Conservation (phyloP, 1,140 invertebrate species). For the Triops cancriformis region DNA sequence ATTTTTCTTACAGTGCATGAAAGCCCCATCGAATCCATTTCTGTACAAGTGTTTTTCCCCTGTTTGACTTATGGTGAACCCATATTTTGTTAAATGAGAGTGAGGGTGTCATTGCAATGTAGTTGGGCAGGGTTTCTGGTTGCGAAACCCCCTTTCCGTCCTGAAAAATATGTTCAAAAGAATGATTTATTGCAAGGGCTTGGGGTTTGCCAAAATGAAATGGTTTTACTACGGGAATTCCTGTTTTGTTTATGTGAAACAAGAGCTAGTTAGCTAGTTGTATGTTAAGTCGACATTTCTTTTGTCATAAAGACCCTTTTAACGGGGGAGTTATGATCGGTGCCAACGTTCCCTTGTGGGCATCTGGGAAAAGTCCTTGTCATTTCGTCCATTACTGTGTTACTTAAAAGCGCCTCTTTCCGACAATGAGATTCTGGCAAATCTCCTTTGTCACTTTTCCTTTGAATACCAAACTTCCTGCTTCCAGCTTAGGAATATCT, state of each 20-base stretch:
- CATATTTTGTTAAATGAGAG: too few species aligned
- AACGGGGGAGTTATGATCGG: not conserved
- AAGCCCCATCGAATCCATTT: too few species aligned
- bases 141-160: too few species aligned
- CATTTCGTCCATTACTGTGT: not conserved
- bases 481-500: not conserved
- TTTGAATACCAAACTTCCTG: conserved; percentile 1
- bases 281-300: not conserved
- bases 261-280: not conserved
- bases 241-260: not conserved
- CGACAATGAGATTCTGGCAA: conserved; percentile 9
- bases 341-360: not conserved
- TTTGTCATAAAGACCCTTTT: not conserved
- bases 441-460: not conserved
- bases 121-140: too few species aligned
- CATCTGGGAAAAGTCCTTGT: conserved; percentile 4
- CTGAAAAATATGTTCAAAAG: too few species aligned
- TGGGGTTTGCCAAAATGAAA: too few species aligned
- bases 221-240: too few species aligned
- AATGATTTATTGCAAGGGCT: too few species aligned
- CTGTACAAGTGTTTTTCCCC: too few species aligned
- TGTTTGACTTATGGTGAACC: too few species aligned
- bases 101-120: too few species aligned
- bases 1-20: too few species aligned
- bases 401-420: not conserved